phyloP scores from a whole-genome alignment of 2,888 invertebrate species.

The Apotomis turbidana region DNA sequence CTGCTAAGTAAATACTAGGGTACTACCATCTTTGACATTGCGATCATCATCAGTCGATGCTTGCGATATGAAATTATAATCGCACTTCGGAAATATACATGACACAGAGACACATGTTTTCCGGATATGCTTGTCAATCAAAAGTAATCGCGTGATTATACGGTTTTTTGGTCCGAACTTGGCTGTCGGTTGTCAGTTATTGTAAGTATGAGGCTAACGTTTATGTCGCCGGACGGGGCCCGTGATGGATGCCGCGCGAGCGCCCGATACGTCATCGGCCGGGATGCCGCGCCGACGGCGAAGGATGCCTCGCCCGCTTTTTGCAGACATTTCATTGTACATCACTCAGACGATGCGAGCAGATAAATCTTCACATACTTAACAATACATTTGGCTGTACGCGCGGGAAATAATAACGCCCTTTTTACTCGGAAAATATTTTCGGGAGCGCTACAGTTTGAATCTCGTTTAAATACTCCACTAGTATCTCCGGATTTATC shows the following conservation, averaged over 20 bases:
- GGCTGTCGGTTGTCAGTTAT: conserved; percentile 26
- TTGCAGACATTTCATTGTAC: conserved; percentile 46
- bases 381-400: conserved; percentile 45
- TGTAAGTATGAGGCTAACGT: conserved; percentile 30
- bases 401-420: conserved; percentile 40
- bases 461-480: conserved; percentile 11
- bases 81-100: neutral
- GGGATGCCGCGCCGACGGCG: conserved; percentile 47
- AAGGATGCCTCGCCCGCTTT: conserved; percentile 45
- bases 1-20: too few relatives aligned
- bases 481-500: conserved; percentile 42
- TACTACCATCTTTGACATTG: too few relatives aligned
- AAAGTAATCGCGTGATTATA: conserved; percentile 8
- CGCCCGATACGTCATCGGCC: conserved; percentile 52
- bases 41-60: neutral
- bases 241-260: conserved; percentile 58
- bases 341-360: conserved; percentile 44
- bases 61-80: neutral
- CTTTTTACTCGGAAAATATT: conserved; percentile 19
- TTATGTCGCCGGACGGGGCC: conserved; percentile 31
- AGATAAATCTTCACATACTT: conserved; percentile 46
- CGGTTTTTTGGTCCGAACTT: conserved; percentile 24
- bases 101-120: neutral
- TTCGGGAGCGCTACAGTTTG: conserved; percentile 20
- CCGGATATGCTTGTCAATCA: conserved; percentile 32